phyloP scores from a whole-genome alignment of 2,113 vertebrate genomes.

The Mobula birostris region DNA sequence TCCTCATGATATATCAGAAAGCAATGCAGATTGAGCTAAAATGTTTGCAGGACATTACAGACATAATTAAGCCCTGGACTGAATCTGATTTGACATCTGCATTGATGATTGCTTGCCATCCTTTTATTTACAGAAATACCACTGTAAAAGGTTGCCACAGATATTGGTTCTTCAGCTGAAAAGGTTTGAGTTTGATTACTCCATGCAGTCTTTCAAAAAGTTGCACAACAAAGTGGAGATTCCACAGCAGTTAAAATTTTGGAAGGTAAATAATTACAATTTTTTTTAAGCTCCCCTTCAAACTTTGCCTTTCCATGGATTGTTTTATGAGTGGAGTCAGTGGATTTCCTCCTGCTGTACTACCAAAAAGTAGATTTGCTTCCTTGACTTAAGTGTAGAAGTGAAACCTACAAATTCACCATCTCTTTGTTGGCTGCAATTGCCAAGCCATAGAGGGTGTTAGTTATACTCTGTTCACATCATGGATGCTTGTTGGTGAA shows the following conservation, averaged over 20 bases:
- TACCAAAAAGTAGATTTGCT: not conserved
- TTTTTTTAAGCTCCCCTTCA: not conserved
- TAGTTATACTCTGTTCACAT: not conserved
- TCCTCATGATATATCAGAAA: not conserved
- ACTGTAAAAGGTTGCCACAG: slow-evolving; percentile 5
- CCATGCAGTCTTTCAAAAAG: not conserved
- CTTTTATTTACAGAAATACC: not conserved
- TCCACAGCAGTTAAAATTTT: not conserved
- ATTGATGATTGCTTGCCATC: not conserved
- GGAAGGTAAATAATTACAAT: not conserved
- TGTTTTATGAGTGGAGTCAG: not conserved
- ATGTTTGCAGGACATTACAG: not conserved
- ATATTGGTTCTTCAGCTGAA: slow-evolving; percentile 14
- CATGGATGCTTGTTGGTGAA: not conserved
- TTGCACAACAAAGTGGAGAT: not conserved
- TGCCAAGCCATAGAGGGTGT: not conserved
- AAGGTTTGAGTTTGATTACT: slow-evolving; percentile 22
- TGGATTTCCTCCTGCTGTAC: not conserved
- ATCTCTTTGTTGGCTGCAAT: not conserved
- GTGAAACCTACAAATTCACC: not conserved
- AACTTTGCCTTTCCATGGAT: not conserved
- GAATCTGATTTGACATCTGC: not conserved
- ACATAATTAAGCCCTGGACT: not conserved
- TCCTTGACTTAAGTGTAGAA: not conserved
- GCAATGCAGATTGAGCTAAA: not conserved